phyloP scores from a whole-genome alignment of 2,113 vertebrate genomes.

The Peucedramus taeniatus region DNA sequence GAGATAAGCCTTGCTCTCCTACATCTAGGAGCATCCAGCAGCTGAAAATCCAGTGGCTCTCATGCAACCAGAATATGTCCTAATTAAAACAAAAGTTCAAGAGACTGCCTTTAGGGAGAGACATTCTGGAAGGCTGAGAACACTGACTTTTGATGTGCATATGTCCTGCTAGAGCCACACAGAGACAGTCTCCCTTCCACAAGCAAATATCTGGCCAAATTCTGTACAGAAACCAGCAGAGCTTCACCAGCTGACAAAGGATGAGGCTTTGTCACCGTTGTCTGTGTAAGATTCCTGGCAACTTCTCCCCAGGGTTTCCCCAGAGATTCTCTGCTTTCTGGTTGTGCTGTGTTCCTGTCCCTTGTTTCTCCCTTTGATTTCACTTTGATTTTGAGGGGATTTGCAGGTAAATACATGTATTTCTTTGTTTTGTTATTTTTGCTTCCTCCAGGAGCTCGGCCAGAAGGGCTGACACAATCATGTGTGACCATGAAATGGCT shows the following conservation, averaged over 20 bases:
- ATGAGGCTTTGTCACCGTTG: background rate
- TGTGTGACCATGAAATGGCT: background rate
- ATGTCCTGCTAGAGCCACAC: background rate
- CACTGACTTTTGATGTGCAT: background rate
- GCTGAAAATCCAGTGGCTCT: background rate
- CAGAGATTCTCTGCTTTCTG: background rate
- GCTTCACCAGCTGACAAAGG: background rate
- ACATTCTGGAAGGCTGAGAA: background rate
- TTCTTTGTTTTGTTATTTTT: background rate
- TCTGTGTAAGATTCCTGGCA: background rate
- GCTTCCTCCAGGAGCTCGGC: background rate
- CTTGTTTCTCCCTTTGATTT: background rate
- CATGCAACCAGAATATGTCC: background rate
- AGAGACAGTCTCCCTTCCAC: background rate
- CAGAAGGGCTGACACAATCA: background rate
- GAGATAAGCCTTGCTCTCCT: accelerated
- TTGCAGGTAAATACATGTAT: background rate
- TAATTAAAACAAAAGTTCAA: background rate
- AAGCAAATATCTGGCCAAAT: background rate
- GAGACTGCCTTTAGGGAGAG: background rate
- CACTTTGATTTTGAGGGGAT: background rate
- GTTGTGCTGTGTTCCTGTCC: background rate
- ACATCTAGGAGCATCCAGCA: background rate
- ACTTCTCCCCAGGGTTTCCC: background rate
- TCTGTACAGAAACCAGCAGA: background rate